Evolutionary conservation across 1,140 invertebrate genomes (phyloP), one percentile per base, ranked within the genome.

Genomic region (Megathymus violae): DNA sequence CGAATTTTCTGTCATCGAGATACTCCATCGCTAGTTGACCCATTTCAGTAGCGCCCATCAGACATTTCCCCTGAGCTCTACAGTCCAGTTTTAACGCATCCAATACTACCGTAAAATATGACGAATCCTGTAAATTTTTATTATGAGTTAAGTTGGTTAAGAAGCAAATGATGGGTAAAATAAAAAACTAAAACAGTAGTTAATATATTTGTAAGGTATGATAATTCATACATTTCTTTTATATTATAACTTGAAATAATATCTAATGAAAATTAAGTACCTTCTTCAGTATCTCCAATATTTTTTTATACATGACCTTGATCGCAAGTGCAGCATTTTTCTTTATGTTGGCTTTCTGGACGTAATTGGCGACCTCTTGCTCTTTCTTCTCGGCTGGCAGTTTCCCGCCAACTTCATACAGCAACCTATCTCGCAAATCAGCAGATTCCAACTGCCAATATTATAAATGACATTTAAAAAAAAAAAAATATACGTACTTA

Each of bases 11-110:
- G 63, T 94, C 92, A 17, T 94, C 92, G 0, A 94, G 76, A 74
- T 94, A 93, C 72, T 94, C 93, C 56, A 92, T 88, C 0, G 93
- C 93, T 1, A 94, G 72, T 76, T 94, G 94, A 1, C 94, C 94
- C 82, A 94, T 92, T 68, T 93, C 85, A 0, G 92, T 94, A 0
- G 93, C 91, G 36, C 89, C 91, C 60, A 93, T 83, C 66, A 95
- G 88, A 59, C 93, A 89, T 67, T 92, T 91, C 5, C 92, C 92
- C 78, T 94, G 94, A 7, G 86, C 88, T 14, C 82, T 75, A 51
- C 91, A 92, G 74, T 95, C 93, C 6, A 91, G 64, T 67, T 91
- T 91, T 16, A 94, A 72, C 0, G 89, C 87, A 31, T 92, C 88
- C 58, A 94, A 74, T 10, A 94, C 89, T 0, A 90, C 91, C 27